Evolutionary conservation across 92 coral and sea anemone species (phyloP).

Genomic region (Epizoanthus scotinus): DNA sequence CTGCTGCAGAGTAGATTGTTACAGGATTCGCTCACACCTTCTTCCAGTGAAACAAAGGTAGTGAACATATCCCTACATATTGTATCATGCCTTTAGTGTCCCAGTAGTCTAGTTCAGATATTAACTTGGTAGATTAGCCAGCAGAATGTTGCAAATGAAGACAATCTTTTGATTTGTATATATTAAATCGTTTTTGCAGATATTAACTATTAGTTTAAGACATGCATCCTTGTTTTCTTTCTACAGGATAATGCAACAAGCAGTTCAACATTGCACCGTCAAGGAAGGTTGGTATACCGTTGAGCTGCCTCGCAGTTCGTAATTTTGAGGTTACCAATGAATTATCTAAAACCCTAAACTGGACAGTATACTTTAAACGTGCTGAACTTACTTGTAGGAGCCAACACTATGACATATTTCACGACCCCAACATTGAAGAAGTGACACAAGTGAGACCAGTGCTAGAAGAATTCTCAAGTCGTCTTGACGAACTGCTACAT

Average conservation of each 20-base stretch:
- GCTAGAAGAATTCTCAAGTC: slow-evolving; percentile 60
- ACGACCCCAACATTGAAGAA: slow-evolving; percentile 84
- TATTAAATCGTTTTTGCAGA: not conserved
- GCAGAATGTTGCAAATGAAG: not conserved
- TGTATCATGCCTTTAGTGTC: too few relatives aligned
- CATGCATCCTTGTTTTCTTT: not conserved
- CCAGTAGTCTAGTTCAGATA: too few relatives aligned
- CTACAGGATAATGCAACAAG: not conserved
- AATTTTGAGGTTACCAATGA: slow-evolving; percentile 40
- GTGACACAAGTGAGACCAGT: slow-evolving; percentile 78
- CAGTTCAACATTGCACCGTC: not conserved
- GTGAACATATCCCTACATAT: not conserved
- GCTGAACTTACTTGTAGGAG: slow-evolving; percentile 16
- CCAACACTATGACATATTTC: slow-evolving; percentile 75
- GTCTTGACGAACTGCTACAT: slow-evolving; percentile 73
- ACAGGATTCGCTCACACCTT: slow-evolving; percentile 19
- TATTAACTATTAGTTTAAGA: not conserved
- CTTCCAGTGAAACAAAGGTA: slow-evolving; percentile 39
- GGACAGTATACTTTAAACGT: not conserved
- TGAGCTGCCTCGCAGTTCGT: not conserved
- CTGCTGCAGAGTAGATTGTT: slow-evolving; percentile 52
- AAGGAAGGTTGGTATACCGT: slow-evolving; percentile 15
- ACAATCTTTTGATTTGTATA: too few relatives aligned
- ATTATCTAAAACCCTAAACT: slow-evolving; percentile 1
- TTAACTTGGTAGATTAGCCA: not conserved